Base-by-base conservation (phyloP, 2,797 vertebrate genomes). In the Ptychobarbus kaznakovi region DNA sequence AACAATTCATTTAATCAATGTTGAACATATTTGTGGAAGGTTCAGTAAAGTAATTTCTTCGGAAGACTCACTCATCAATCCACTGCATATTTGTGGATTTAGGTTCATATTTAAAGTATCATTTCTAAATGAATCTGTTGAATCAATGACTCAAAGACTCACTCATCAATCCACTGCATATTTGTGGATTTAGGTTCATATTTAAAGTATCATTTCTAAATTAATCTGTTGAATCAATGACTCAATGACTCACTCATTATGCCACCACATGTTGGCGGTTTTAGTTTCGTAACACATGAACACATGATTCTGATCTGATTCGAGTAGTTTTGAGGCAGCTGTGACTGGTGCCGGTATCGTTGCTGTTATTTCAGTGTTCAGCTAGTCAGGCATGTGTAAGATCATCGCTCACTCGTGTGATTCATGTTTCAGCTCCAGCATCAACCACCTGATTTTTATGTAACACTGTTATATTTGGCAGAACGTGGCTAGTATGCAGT, bases 371-470 rank as follows among this genome's bases (percentile, higher is more conserved):
- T 18, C 25, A 53, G 35, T 2, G 72, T 58, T 53, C 35, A 86
- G 74, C 72, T 63, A 35, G 40, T 25, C 74, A 74, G 51, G 61
- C 28, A 6, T 56, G 53, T 77, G 32, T 84, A 11, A 15, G 46
- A 44, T 68, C 73, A 68, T 66, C 35, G 28, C 81, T 83, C 56
- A 40, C 18, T 35, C 81, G 46, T 58, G 61, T 61, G 83, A 53
- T 20, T 46, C 56, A 61, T n/a, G 15, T 56, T 22, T 56, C 58
- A 2, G 25, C 15, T 80, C 61, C 35, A 81, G 20, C 25, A 11
- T 22, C 35, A 70, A 73, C 42, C 78, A 22, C 35, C 22, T 11
- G 61, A 40, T 10, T 28, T n/a, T 44, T 28, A 42, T 76, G 32
- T 42, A 74, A 79, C 63, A 15, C 68, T 12, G 12, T 73, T 42